Conservation (phyloP, 2,888 invertebrate species). For the Hanleya hanleyi region DNA sequence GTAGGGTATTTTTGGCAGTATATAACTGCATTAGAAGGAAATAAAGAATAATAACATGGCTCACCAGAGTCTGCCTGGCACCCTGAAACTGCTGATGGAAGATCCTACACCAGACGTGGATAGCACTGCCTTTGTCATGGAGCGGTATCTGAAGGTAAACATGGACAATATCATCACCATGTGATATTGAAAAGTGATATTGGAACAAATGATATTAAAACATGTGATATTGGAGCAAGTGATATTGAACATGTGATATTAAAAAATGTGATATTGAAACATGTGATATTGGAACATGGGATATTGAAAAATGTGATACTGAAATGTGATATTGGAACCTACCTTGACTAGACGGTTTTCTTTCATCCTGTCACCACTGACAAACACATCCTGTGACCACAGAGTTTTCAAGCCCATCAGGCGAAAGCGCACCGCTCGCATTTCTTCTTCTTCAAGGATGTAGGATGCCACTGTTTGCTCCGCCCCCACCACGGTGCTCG, state of each 20-base stretch:
- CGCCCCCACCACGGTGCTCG: conserved; percentile 42
- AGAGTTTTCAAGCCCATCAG: conserved; percentile 44
- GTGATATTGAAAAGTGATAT: too few relatives aligned
- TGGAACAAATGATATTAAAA: too few relatives aligned
- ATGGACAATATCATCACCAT: too few relatives aligned
- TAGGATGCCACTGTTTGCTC: conserved; percentile 54
- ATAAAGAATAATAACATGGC: too few relatives aligned
- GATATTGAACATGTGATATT: too few relatives aligned
- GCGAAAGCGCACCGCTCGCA: conserved; percentile 61
- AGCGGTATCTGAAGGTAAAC: conserved; percentile 82
- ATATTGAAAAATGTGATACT: too few relatives aligned
- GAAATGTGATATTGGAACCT: too few relatives aligned
- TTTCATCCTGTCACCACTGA: conserved; percentile 73
- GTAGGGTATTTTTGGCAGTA: too few relatives aligned
- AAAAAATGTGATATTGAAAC: too few relatives aligned
- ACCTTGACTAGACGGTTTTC: conserved; percentile 65
- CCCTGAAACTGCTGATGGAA: conserved; percentile 79
- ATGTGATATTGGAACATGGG: too few relatives aligned
- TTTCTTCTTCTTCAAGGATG: conserved; percentile 50
- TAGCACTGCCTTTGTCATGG: conserved; percentile 80
- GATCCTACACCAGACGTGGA: conserved; percentile 89
- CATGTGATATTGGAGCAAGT: too few relatives aligned
- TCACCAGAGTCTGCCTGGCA: conserved; percentile 78
- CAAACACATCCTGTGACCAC: conserved; percentile 70
- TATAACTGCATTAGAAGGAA: too few relatives aligned